These are phyloP conservation scores for Pachypanchax playfairii DNA, from an alignment of 2,113 vertebrate species.

Conservation along the genomic window DNA sequence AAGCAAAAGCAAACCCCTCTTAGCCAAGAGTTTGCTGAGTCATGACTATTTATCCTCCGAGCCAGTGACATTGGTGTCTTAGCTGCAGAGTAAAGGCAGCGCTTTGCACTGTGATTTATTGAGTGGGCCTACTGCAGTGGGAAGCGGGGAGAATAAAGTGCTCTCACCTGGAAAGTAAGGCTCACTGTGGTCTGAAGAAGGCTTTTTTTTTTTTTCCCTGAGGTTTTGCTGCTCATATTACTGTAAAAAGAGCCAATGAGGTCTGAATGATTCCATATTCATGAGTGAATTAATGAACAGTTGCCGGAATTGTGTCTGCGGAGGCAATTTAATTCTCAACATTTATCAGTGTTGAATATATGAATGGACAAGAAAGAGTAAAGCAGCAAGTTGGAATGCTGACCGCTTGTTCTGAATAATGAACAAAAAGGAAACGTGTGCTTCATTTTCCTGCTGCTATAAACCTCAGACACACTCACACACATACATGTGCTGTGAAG, in stretches of 20 bases:
- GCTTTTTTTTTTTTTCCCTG: constrained; percentile 36
- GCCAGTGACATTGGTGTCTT: constrained; percentile 50
- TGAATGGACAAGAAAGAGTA: constrained; percentile 65
- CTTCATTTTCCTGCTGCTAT: neutral
- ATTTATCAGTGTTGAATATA: constrained; percentile 74
- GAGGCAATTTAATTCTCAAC: constrained; percentile 73
- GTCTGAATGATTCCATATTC: constrained; percentile 74
- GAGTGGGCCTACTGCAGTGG: constrained; percentile 63
- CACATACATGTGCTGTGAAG: too few relatives aligned
- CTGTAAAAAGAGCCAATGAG: constrained; percentile 64
- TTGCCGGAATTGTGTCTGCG: constrained; percentile 55
- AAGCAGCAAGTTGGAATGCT: constrained; percentile 19
- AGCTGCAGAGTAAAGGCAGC: constrained; percentile 48
- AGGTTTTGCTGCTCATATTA: constrained; percentile 65
- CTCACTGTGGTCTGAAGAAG: constrained; percentile 56
- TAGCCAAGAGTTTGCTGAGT: constrained; percentile 54
- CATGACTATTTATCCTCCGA: constrained; percentile 58
- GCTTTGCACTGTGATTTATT: constrained; percentile 68
- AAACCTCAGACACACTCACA: constrained; percentile 31
- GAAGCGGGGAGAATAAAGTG: constrained; percentile 64
- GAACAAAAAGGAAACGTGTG: constrained; percentile 20
- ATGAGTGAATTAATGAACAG: constrained; percentile 73
- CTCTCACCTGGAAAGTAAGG: constrained; percentile 70
- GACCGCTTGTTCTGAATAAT: constrained; percentile 50
- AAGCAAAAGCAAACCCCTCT: constrained; percentile 19